A percentile compares a stretch with the other conserved stretches of the same genome.
Conservation (phyloP, 2,888 invertebrate genomes). For the Lasioglossum morio region DNA sequence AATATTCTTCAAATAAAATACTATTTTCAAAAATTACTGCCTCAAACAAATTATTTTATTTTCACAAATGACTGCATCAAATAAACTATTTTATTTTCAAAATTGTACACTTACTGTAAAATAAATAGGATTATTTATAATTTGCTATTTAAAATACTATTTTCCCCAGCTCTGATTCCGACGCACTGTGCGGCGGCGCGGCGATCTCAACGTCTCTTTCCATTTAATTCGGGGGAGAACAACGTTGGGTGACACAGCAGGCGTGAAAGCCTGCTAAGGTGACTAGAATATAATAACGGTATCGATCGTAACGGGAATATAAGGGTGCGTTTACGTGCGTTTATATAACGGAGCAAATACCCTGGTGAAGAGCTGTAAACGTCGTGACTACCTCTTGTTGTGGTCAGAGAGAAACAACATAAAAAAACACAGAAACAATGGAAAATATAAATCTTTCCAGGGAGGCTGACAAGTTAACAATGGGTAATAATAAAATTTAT, state of each 20-base stretch:
- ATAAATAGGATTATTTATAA: too few species aligned
- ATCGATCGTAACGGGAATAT: conserved; percentile 45
- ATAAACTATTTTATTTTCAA: too few species aligned
- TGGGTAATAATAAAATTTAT: background rate
- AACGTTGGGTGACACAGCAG: background rate
- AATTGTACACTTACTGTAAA: too few species aligned
- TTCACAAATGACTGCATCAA: too few species aligned
- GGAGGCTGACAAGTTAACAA: background rate
- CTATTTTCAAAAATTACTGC: too few species aligned
- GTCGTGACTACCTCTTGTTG: background rate
- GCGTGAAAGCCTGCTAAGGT: conserved; percentile 33
- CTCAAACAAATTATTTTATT: too few species aligned
- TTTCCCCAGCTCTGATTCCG: too few species aligned
- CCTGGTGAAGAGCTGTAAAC: background rate
- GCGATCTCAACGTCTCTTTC: background rate
- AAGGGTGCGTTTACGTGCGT: conserved; percentile 44
- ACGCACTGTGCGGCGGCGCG: too few species aligned
- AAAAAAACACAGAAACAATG: too few species aligned
- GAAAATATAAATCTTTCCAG: background rate
- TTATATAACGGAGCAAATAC: conserved; percentile 38
- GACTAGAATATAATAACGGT: conserved; percentile 56
- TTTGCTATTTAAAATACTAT: too few species aligned
- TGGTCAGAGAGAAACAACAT: background rate
- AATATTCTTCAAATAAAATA: too few species aligned
- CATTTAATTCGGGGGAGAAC: conserved; percentile 16